Evolutionary conservation across 2,113 vertebrate species (phyloP).

Genomic region (Rhynchomys soricoides): DNA sequence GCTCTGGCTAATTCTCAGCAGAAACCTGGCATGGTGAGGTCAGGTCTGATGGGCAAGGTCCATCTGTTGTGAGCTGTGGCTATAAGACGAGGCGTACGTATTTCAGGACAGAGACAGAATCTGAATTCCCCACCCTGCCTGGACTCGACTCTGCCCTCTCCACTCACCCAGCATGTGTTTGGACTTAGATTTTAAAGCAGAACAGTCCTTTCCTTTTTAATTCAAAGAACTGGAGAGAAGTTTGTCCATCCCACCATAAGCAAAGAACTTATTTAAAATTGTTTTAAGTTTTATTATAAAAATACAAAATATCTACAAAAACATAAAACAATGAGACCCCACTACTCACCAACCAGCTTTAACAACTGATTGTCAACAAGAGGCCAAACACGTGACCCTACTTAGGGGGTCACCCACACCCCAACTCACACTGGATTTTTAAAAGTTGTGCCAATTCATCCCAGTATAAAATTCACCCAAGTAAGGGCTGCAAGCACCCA

Average conservation of each 20-base stretch:
- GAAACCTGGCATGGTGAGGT: neutral
- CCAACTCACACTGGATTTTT: neutral
- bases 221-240: neutral
- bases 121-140: neutral
- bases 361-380: neutral
- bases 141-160: neutral
- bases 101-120: neutral
- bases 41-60: neutral
- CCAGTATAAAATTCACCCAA: neutral
- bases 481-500: neutral
- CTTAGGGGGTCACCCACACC: neutral
- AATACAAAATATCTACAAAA: neutral
- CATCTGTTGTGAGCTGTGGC: neutral
- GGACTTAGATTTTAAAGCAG: neutral
- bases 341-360: neutral
- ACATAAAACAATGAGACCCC: neutral
- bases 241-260: neutral
- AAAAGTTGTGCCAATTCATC: neutral
- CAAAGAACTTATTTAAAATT: neutral
- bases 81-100: neutral
- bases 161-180: neutral
- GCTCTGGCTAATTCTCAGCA: neutral
- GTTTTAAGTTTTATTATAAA: neutral
- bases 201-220: neutral
- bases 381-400: neutral